A percentile compares a stretch with the other conserved stretches of the same genome.
phyloP scores from a whole-genome alignment of 2,113 vertebrate species.

The Ciconia maguari region DNA sequence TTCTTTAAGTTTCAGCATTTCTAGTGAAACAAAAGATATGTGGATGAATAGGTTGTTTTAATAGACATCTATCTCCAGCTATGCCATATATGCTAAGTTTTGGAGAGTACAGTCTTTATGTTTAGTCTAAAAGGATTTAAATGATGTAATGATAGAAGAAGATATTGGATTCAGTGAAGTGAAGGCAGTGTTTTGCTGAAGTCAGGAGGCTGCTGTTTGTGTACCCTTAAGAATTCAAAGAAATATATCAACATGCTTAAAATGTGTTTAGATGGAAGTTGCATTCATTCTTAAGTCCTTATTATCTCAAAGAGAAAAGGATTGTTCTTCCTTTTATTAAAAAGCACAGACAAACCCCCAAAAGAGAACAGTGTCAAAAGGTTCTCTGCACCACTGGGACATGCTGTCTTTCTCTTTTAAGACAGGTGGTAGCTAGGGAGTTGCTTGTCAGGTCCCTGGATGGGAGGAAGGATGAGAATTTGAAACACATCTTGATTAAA shows the following conservation, averaged over 20 bases:
- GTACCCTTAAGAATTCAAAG: not conserved
- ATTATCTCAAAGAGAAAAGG: not conserved
- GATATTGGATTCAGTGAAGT: not conserved
- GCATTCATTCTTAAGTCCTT: not conserved
- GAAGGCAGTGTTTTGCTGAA: not conserved
- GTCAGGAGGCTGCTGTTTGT: not conserved
- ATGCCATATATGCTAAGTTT: not conserved
- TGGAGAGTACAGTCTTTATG: not conserved
- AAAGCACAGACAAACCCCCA: not conserved
- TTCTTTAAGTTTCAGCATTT: not conserved
- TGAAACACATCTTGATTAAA: not conserved
- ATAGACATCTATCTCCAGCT: not conserved
- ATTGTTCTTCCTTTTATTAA: not conserved
- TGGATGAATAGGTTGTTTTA: not conserved
- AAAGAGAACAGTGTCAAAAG: not conserved
- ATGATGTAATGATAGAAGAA: not conserved
- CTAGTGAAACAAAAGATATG: not conserved
- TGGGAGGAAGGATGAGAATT: not conserved
- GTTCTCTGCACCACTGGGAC: not conserved
- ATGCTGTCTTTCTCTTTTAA: not conserved
- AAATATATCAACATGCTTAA: not conserved
- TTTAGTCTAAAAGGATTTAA: slow-evolving; percentile 14
- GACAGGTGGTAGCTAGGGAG: not conserved
- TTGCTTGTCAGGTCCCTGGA: not conserved
- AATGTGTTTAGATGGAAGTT: not conserved